Evolutionary conservation across 2,113 vertebrate genomes (phyloP).

Genomic region (Oophaga pumilio): DNA sequence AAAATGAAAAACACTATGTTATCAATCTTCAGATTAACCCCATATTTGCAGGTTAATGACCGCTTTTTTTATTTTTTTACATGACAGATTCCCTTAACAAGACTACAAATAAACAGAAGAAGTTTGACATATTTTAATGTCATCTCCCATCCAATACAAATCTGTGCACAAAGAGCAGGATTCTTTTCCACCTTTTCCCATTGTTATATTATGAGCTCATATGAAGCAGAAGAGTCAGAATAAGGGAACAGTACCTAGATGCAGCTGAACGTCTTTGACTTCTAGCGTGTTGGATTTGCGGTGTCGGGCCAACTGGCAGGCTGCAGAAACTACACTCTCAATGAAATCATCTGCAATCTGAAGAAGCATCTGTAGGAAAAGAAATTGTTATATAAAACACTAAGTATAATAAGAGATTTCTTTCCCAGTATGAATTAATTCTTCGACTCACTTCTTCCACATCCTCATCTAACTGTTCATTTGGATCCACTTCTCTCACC

Average conservation of each 20-base stretch:
- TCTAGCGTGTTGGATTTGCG: conserved; percentile 96
- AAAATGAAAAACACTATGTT: too few species aligned
- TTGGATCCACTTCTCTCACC: conserved; percentile 96
- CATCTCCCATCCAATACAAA: neutral
- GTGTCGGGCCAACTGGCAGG: conserved; percentile 94
- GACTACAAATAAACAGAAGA: too few species aligned
- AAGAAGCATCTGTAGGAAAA: conserved; percentile 84
- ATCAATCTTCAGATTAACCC: too few species aligned
- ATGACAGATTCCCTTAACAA: too few species aligned
- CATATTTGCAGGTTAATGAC: too few species aligned
- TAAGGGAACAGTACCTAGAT: conserved; percentile 80
- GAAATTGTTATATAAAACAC: neutral
- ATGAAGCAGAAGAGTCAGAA: neutral
- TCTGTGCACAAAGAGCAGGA: neutral
- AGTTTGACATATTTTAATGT: neutral
- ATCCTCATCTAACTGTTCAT: conserved; percentile 97
- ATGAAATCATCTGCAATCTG: conserved; percentile 99
- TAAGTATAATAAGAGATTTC: too few species aligned
- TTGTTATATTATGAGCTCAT: too few species aligned
- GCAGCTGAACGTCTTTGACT: conserved; percentile 96
- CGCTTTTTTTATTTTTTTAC: too few species aligned
- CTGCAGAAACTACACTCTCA: conserved; percentile 95
- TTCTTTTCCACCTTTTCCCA: neutral
- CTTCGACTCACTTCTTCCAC: conserved; percentile 87
- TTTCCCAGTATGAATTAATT: neutral